These are phyloP conservation scores for Calliphora vicina DNA, from an alignment of 1,140 invertebrate genomes.

Conservation along the genomic window DNA sequence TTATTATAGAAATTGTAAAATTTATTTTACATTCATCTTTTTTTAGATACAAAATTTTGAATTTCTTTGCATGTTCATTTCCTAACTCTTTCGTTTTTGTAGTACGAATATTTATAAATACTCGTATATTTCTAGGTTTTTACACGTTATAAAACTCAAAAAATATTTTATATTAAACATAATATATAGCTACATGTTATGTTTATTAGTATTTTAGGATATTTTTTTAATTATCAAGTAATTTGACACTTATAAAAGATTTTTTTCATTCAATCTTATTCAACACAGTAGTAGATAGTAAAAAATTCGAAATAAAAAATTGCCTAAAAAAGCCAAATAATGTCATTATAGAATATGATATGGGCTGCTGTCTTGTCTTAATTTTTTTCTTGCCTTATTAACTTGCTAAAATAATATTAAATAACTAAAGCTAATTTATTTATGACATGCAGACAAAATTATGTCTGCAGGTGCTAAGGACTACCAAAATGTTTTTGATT, in stretches of 20 bases:
- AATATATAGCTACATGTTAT: background rate
- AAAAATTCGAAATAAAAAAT: constrained; percentile 11
- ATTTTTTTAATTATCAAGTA: background rate
- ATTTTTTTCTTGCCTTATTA: background rate
- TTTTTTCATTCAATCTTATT: background rate
- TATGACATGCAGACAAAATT: constrained; percentile 34
- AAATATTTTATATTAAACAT: background rate
- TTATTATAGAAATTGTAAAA: too few species aligned
- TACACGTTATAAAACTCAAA: background rate
- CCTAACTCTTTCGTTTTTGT: too few species aligned
- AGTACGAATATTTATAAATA: too few species aligned
- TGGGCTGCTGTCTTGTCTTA: constrained; percentile 5
- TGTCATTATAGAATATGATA: constrained; percentile 21
- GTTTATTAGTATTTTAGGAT: background rate
- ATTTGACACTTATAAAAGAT: background rate
- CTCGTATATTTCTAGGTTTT: too few species aligned
- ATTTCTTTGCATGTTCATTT: too few species aligned
- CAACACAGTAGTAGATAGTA: background rate
- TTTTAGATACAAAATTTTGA: too few species aligned
- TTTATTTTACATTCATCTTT: too few species aligned
- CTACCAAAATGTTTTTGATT: background rate
- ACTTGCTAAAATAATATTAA: background rate
- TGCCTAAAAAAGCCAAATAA: background rate
- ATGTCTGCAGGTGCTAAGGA: constrained; percentile 23
- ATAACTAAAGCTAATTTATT: background rate